Evolutionary conservation across 2,113 vertebrate genomes (phyloP).

Genomic region (Microtus pennsylvanicus): DNA sequence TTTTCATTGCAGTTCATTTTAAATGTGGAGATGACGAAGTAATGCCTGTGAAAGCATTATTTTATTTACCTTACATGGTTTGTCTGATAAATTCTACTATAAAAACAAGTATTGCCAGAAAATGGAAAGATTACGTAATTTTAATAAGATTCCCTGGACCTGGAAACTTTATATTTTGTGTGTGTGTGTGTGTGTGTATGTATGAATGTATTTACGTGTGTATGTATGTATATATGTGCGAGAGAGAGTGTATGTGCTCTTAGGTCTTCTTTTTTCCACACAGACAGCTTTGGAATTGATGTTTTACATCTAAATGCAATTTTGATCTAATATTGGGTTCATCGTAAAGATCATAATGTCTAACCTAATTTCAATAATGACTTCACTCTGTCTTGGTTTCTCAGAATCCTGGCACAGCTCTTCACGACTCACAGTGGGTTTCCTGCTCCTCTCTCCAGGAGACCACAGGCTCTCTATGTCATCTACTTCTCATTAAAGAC

Average conservation of each 20-base stretch:
- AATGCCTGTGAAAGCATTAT: conserved; percentile 8
- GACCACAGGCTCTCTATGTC: not conserved
- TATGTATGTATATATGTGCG: not conserved
- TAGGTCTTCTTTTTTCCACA: conserved; percentile 18
- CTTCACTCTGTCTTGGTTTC: conserved; percentile 6
- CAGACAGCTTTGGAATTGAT: not conserved
- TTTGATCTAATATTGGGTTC: not conserved
- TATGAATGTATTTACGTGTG: not conserved
- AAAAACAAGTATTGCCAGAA: conserved; percentile 34
- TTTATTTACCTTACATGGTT: not conserved
- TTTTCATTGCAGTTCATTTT: conserved; percentile 11
- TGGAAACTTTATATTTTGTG: not conserved
- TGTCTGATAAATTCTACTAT: not conserved
- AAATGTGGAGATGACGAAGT: conserved; percentile 25
- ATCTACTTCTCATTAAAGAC: conserved; percentile 18
- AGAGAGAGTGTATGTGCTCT: not conserved
- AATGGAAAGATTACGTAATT: conserved; percentile 29
- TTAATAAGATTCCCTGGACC: conserved; percentile 22
- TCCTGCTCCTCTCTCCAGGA: not conserved
- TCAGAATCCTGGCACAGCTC: not conserved
- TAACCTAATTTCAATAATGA: conserved; percentile 28
- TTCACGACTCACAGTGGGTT: not conserved
- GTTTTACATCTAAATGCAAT: conserved; percentile 22
- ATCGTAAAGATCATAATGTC: conserved; percentile 14
- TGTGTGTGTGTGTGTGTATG: not conserved